Evolutionary conservation across 37 sponge, comb jelly and placozoan species (phyloP), one percentile per base, ranked within the genome.

Genomic region (Diacarnus erythraeanus): DNA sequence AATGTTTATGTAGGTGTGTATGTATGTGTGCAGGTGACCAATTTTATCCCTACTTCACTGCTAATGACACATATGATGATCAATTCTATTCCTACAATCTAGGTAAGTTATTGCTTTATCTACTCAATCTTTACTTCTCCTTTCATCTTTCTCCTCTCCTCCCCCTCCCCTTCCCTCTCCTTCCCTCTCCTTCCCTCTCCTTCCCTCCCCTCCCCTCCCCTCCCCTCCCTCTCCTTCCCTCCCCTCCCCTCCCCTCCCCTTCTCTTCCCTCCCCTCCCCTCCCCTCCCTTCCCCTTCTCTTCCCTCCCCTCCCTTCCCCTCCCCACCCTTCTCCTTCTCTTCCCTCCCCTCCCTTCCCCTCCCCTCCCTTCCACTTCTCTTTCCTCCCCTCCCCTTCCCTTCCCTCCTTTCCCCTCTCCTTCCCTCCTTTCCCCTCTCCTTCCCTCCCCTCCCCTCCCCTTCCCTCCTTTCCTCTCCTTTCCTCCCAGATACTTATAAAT

Each of bases 1-100:
- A n/a, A n/a, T n/a, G n/a, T n/a, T n/a, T n/a, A n/a, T n/a, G n/a
- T n/a, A n/a, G n/a, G n/a, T n/a, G n/a, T n/a, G n/a, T n/a, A n/a
- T n/a, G n/a, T n/a, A n/a, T n/a, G n/a, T n/a, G n/a, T n/a, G n/a
- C 71, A 86, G 88, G 78, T 80, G 91, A 90, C 75, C 18, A 56
- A 18, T 79, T 71, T 64, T 75, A 75, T 73, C 91, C 91, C 2
- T 44, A 41, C 33, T 85, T 85, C 68, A 74, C 85, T 23, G 80
- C 63, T 23, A 72, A 72, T 64, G 82, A 85, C 64, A 37, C 71
- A 21, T 90, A 85, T 72, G 86, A 84, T 38, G 34, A 61, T 26
- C n/a, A 39, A 0, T 85, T 90, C 36, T 90, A 84, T 41, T 30
- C 42, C 41, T 82, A 54, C 58, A 35, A 80, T 35, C 57, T 85